These are phyloP conservation scores for Parauchenoglanis punctatus DNA, from an alignment of 2,797 vertebrate genomes.

Conservation along the genomic window DNA sequence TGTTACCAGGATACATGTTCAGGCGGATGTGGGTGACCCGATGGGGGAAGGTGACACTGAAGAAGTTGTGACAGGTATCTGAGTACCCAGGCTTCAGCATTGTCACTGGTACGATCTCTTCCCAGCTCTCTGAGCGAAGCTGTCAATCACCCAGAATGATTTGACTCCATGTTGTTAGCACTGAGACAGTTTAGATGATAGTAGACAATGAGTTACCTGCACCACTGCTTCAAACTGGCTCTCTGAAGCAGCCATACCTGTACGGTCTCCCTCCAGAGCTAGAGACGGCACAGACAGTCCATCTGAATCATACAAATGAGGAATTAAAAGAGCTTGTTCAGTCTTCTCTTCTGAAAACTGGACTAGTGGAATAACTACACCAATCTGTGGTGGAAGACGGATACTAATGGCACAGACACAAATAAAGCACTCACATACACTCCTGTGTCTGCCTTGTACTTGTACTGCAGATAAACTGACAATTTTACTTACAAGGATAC, in stretches of 20 bases:
- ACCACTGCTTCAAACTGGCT: slow-evolving; percentile 70
- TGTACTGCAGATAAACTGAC: not conserved
- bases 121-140: slow-evolving; percentile 77
- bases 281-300: slow-evolving; percentile 53
- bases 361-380: too few relatives aligned
- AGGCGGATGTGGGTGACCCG: slow-evolving; percentile 85
- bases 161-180: slow-evolving; percentile 1
- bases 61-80: slow-evolving; percentile 79
- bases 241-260: slow-evolving; percentile 73
- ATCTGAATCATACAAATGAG: slow-evolving; percentile 63
- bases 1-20: slow-evolving; percentile 84
- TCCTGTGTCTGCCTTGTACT: not conserved
- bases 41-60: slow-evolving; percentile 64
- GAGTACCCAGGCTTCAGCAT: slow-evolving; percentile 74
- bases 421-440: not conserved
- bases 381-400: too few relatives aligned
- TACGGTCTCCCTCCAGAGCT: slow-evolving; percentile 71
- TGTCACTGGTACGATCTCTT: slow-evolving; percentile 71
- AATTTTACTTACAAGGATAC: not conserved
- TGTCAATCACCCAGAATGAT: slow-evolving; percentile 60
- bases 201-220: slow-evolving; percentile 66
- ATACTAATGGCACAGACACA: not conserved
- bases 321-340: not conserved
- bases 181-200: not conserved
- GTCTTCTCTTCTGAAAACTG: not conserved